Percentiles rank a stretch among this genome's conserved stretches.
Conservation (phyloP, 2,797 vertebrate species). For the Kryptopterus vitreolus region DNA sequence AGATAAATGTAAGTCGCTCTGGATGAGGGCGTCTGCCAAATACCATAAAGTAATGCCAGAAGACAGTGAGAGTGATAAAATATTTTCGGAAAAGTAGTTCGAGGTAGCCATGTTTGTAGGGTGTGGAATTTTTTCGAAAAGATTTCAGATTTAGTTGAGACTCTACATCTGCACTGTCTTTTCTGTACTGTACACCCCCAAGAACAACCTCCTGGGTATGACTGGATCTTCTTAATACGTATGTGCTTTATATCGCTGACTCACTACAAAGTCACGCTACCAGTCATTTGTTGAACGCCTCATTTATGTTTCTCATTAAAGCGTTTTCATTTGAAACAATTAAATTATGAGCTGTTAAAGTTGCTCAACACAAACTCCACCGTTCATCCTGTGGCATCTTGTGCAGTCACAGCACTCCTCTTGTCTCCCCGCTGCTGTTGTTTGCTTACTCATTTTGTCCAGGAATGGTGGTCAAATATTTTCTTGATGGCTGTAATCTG, state of each 20-base stretch:
- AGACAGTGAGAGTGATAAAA: too few relatives aligned
- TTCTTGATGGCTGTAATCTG: conserved; percentile 48
- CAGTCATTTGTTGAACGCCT: not conserved
- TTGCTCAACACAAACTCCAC: not conserved
- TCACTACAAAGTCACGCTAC: conserved; percentile 11
- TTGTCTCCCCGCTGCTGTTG: not conserved
- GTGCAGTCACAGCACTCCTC: not conserved
- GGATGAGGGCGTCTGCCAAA: too few relatives aligned
- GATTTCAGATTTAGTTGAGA: too few relatives aligned
- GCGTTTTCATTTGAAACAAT: not conserved
- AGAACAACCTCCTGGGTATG: not conserved
- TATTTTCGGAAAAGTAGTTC: too few relatives aligned
- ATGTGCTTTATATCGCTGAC: conserved; percentile 11
- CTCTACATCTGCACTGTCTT: not conserved
- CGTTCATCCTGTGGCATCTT: not conserved
- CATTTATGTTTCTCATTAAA: not conserved
- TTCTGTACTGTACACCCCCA: not conserved
- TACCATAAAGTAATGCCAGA: too few relatives aligned
- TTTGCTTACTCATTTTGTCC: conserved; percentile 40
- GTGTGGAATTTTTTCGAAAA: too few relatives aligned
- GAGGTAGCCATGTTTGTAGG: too few relatives aligned
- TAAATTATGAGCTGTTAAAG: not conserved
- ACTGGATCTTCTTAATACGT: not conserved
- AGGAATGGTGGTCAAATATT: conserved; percentile 42
- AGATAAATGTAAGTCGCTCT: too few relatives aligned